Conservation (phyloP, 2,113 vertebrate genomes). For the Thymallus thymallus region DNA sequence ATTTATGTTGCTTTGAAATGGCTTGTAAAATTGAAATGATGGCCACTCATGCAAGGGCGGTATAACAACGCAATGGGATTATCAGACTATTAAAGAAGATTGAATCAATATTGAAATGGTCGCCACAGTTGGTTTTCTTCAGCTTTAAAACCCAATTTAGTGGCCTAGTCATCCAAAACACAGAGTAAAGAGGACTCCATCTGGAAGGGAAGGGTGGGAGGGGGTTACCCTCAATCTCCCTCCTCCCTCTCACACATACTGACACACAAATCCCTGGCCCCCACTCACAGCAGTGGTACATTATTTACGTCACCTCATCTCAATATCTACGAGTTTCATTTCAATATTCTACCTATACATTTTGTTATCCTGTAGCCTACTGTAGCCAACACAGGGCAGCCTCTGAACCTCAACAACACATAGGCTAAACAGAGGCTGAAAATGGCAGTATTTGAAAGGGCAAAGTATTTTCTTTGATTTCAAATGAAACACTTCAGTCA, state of each 20-base stretch:
- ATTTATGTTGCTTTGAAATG: constrained; percentile 9
- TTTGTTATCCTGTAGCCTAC: no score
- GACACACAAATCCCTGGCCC: background rate
- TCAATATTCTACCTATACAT: no score
- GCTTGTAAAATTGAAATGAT: constrained; percentile 8
- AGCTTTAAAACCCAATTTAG: constrained; percentile 29
- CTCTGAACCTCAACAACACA: no score
- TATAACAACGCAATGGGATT: constrained; percentile 40
- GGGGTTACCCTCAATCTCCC: background rate
- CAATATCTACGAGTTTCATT: background rate
- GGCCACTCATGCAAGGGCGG: constrained; percentile 18
- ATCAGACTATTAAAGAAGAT: constrained; percentile 34
- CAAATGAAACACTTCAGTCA: no score
- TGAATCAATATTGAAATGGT: constrained; percentile 22
- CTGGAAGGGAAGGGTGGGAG: background rate
- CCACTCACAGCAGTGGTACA: background rate
- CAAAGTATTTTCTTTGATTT: no score
- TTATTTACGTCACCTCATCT: background rate
- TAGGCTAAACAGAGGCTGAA: no score
- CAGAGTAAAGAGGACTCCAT: background rate
- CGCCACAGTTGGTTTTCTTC: constrained; percentile 12
- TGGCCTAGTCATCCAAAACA: constrained; percentile 18
- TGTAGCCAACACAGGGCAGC: no score
- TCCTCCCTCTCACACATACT: background rate
- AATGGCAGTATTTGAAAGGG: no score